Base-by-base conservation (phyloP, 2,113 vertebrate species). In the Cromileptes altivelis region DNA sequence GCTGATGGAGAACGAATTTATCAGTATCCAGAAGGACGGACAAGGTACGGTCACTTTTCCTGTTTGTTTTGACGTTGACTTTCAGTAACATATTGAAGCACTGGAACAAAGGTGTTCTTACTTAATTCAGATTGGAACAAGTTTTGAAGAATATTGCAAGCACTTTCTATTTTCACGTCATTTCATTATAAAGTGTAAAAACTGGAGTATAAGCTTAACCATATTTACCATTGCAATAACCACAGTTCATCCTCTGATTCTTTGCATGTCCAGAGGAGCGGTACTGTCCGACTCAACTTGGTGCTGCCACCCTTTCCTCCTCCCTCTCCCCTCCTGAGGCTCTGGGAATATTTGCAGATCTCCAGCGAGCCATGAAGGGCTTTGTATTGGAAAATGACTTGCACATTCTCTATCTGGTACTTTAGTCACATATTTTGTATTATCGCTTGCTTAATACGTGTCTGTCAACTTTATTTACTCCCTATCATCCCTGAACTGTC, bases 321-420 rank as follows among this genome's bases (percentile, higher is more conserved):
- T 99, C 97, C 64, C 97, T 99, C 63, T 98, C 98, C 53, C 98
- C 98, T 70, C 90, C 87, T 27, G 98, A 99, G 89, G 97, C 97
- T n/a, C 91, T 99, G 79, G 97, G 97, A 80, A 97, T 99, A 93
- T 99, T 99, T 95, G 97, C 98, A 84, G 98, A 99, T 83, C 95
- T 99, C 49, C 98, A 99, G 88, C 95, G 97, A 92, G 98, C 98
- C 71, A 99, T 99, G 98, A 99, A 99, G 90, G 96, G 97, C 52
- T 99, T 99, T 93, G 98, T 99, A 63, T 93, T 99, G 84, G 98
- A 99, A 94, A 99, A 97, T 77, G 98, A 99, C 88, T 93, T 99
- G 68, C 98, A 99, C 89, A 97, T 98, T 74, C 95, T 99, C 23
- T 99, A 98, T 93, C 92, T 98, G 97, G 98, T 99, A 96, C 30